Evolutionary conservation across 2,113 vertebrate genomes (phyloP).

Genomic region (Mustelus asterias): DNA sequence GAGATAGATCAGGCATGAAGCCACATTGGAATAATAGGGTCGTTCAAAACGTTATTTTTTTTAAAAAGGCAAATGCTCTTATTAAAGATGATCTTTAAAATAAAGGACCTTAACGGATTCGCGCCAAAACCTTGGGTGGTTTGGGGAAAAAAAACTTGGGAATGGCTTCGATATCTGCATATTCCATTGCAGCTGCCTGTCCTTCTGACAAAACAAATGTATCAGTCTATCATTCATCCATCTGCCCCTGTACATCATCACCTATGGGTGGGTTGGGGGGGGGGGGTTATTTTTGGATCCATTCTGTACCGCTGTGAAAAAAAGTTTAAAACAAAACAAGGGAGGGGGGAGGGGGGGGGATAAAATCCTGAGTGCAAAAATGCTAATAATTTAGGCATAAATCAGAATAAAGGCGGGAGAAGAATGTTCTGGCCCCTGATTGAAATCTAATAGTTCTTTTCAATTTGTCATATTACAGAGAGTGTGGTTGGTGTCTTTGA

Average conservation of each 20-base stretch:
- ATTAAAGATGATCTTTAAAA: neutral
- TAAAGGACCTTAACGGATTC: neutral
- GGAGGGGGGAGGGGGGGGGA: neutral
- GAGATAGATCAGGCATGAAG: neutral
- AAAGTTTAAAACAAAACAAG: neutral
- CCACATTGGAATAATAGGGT: neutral
- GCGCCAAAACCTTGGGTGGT: neutral
- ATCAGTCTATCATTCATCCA: neutral
- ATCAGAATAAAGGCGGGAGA: constrained; percentile 60
- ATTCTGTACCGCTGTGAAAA: neutral
- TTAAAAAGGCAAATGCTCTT: neutral
- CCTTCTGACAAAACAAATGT: neutral
- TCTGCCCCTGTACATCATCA: neutral
- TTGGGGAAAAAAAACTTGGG: neutral
- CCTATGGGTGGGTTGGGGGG: too few species aligned
- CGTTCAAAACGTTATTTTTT: neutral
- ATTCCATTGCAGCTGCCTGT: neutral
- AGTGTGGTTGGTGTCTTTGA: constrained; percentile 35
- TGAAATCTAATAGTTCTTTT: constrained; percentile 53
- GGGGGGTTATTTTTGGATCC: neutral
- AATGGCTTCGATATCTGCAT: neutral
- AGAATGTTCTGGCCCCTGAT: constrained; percentile 58
- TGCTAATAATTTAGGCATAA: constrained; percentile 64
- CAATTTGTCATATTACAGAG: constrained; percentile 43
- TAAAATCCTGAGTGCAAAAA: constrained; percentile 48